Base-by-base conservation (phyloP, 2,888 invertebrate species). In the Pseudococcus viburni region DNA sequence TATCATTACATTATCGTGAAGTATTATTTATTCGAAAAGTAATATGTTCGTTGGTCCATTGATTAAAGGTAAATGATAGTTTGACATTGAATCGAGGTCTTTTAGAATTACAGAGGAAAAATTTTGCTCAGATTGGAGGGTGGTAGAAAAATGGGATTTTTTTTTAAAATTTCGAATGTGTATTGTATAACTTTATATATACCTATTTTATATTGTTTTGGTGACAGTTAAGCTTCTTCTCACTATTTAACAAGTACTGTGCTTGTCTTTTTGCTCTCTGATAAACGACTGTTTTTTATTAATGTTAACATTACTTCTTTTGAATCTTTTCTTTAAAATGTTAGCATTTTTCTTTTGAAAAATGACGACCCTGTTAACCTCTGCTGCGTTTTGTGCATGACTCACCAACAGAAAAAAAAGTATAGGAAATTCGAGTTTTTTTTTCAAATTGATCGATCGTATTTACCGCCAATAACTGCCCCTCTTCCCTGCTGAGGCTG, bases 1-100 rank as follows among this genome's bases (percentile, higher is more conserved):
- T 89, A 89, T 88, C 88, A 89, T 55, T 89, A 89, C 89, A 89
- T 89, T 64, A 86, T 88, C 22, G 86, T 89, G 26, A 89, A 88
- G 77, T 89, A 89, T 89, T 85, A 55, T 85, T 59, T 85, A 39
- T 39, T 83, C 11, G 80, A 83, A 15, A 12, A 26, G 17, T 64
- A 19, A 26, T 42, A 17, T 17, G 42, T 12, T 83, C 4, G 42
- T 22, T 26, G 55, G 7, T 22, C n/a, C 17, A 4, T 33, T 9
- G 12, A 51, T 84, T n/a, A 17, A 33, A 84, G 55, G 26, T 84
- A 33, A 51, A 55, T 9, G 42, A 83, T 48, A 84, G 12, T 39
- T 51, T 51, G 84, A 26, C 51, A 51, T 84, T 48, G 73, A 73
- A 42, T 17, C 22, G 39, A 33, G 77, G 39, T 42, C 77, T 77